Evolutionary conservation across 2,888 invertebrate species (phyloP), one percentile per base, ranked within the genome.

Genomic region (Adelphocoris suturalis): DNA sequence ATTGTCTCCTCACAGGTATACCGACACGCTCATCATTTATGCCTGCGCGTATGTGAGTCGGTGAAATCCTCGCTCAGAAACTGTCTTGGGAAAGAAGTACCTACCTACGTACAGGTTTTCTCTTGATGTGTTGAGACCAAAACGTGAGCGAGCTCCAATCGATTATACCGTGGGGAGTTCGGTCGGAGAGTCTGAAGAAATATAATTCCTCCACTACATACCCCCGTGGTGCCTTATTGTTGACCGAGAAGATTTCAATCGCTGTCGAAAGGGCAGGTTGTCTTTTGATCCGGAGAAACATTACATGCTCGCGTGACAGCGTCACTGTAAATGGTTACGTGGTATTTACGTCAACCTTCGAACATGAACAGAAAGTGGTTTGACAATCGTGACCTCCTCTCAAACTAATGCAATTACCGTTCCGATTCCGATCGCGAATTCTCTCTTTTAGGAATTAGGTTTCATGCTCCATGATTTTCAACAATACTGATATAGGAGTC

Each of bases 131-230:
- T 68, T 85, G 86, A 75, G 86, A 86, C 75, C 86, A 68, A 86
- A 86, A 86, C 86, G 86, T 86, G 86, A 86, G 86, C 86, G 86
- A 86, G 47, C 46, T 16, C 55, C 86, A 86, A 86, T 86, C 86
- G 86, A 86, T 86, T 86, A 86, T 46, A 75, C 86, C 86, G 68
- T 86, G 86, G 86, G 86, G 86, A 86, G 86, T 86, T 27, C n/a
- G 57, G 57, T 57, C 68, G 28, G 19, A n/a, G 55, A 48, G 46
- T 47, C 75, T 86, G 86, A 75, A 86, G 75, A 75, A 86, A 75
- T 75, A 46, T 82, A 16, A n/a, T 48, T 82, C 52, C 27, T 48
- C 47, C 16, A 46, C 27, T 23, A 27, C 48, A 23, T 46, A 78
- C 27, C 82, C 82, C 23, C 82, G 23, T 23, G 82, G 82, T 82